phyloP scores from a whole-genome alignment of 2,113 vertebrate species.

The Carettochelys insculpta region DNA sequence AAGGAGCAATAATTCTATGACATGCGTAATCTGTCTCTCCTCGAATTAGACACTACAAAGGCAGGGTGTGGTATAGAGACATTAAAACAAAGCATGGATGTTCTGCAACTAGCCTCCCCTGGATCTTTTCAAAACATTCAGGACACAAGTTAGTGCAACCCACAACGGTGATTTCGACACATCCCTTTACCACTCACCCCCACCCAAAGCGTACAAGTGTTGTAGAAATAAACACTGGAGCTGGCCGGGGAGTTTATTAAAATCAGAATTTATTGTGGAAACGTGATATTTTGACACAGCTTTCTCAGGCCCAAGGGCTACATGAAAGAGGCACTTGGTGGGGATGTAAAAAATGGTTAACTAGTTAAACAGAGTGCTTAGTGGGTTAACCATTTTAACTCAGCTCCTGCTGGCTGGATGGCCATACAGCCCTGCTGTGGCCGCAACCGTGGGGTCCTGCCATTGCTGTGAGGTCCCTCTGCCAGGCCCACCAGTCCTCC shows the following conservation, averaged over 20 bases:
- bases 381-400: too few relatives aligned
- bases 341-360: too few relatives aligned
- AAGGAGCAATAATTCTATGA: background rate
- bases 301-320: background rate
- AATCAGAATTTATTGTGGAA: background rate
- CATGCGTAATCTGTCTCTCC: background rate
- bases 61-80: background rate
- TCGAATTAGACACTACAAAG: background rate
- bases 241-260: background rate
- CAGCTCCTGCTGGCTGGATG: too few relatives aligned
- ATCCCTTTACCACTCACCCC: too few relatives aligned
- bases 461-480: too few relatives aligned
- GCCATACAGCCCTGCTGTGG: too few relatives aligned
- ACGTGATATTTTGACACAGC: background rate
- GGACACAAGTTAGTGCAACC: background rate
- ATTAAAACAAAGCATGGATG: background rate
- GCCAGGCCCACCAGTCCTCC: too few relatives aligned
- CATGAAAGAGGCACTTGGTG: background rate
- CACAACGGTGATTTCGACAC: fast-evolving
- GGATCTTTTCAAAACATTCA: background rate
- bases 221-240: background rate
- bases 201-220: background rate
- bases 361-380: too few relatives aligned
- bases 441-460: too few relatives aligned
- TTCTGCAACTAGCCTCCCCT: background rate